phyloP scores from a whole-genome alignment of 2,888 invertebrate genomes.

The Deladenus siricidicola region DNA sequence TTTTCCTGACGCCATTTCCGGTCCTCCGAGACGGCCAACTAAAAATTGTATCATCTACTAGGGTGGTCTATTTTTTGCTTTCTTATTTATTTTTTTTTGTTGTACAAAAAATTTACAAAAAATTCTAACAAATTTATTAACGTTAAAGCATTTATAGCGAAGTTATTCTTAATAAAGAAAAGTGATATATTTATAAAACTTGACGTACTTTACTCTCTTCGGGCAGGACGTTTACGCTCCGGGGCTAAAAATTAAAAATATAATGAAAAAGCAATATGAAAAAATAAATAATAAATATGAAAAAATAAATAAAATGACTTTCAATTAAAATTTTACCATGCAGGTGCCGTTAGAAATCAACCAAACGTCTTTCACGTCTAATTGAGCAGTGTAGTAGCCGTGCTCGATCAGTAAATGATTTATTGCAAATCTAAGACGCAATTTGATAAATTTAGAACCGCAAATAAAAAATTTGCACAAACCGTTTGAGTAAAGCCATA shows the following conservation, averaged over 20 bases:
- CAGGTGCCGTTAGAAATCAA: constrained; percentile 49
- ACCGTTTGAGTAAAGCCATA: constrained; percentile 57
- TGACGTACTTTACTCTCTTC: constrained; percentile 33
- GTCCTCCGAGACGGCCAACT: constrained; percentile 43
- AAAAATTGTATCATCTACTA: no score
- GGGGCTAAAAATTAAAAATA: constrained; percentile 31
- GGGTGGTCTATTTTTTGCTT: no score
- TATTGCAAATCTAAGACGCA: constrained; percentile 40
- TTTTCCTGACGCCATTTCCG: constrained; percentile 51
- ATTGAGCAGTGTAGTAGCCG: constrained; percentile 48
- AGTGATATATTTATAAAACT: no score
- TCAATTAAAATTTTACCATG: constrained; percentile 30
- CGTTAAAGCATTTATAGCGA: no score
- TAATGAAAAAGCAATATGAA: background rate
- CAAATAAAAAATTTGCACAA: background rate
- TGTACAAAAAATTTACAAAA: no score
- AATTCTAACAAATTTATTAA: no score
- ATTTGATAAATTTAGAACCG: background rate
- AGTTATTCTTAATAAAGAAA: no score
- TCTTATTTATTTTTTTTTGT: no score
- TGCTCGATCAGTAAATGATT: constrained; percentile 45
- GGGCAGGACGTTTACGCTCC: constrained; percentile 40
- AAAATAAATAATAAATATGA: background rate
- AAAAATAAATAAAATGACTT: no score
- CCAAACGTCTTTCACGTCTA: constrained; percentile 42